These are phyloP conservation scores for Brachyalestes nurse DNA, from an alignment of 2,797 vertebrate genomes.

Conservation along the genomic window DNA sequence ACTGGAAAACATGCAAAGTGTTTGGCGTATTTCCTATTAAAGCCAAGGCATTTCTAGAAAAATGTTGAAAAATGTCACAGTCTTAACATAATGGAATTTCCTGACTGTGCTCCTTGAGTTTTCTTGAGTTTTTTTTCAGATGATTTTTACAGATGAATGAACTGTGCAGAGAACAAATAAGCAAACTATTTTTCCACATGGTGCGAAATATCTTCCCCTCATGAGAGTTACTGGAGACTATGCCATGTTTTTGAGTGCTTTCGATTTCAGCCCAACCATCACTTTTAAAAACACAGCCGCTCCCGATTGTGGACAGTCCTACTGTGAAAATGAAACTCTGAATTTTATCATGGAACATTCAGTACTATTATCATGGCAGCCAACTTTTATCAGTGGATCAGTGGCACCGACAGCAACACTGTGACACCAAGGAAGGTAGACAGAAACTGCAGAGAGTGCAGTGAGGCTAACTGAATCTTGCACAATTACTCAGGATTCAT, in stretches of 20 bases:
- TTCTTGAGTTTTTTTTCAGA: slow-evolving; percentile 28
- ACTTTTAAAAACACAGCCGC: neutral
- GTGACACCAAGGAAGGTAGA: neutral
- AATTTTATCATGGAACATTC: neutral
- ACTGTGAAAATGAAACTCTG: neutral
- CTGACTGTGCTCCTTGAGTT: neutral
- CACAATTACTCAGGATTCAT: slow-evolving; percentile 4
- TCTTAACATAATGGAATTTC: neutral
- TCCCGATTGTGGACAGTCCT: neutral
- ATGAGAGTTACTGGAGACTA: slow-evolving; percentile 1
- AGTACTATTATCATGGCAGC: neutral
- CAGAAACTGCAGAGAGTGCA: neutral
- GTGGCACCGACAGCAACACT: neutral
- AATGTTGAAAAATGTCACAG: neutral
- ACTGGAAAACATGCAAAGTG: neutral
- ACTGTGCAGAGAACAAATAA: slow-evolving; percentile 34
- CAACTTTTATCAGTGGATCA: slow-evolving; percentile 5
- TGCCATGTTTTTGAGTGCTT: neutral
- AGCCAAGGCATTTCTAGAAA: neutral
- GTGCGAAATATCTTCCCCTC: slow-evolving; percentile 2
- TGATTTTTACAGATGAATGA: slow-evolving; percentile 57
- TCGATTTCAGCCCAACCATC: neutral
- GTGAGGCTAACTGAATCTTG: neutral
- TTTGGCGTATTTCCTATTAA: neutral
- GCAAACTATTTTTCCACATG: slow-evolving; percentile 22